Percentiles rank a stretch among this genome's conserved stretches.
Evolutionary conservation across 2,113 vertebrate species (phyloP).

Genomic region (Forbesichthys agassizii): DNA sequence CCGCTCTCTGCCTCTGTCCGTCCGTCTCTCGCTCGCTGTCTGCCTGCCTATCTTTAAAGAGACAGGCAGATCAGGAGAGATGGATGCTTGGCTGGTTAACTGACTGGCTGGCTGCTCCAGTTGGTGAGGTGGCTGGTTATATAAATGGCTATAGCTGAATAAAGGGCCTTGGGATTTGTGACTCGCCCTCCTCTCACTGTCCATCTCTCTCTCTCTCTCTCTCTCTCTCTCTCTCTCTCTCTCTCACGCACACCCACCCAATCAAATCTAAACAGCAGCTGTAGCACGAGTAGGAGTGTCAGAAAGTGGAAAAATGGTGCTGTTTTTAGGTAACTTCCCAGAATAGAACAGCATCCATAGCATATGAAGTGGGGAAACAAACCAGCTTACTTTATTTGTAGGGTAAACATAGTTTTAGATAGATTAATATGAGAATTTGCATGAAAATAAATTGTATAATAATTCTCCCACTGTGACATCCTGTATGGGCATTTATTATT

Average conservation of each 20-base stretch:
- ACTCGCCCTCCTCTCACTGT: background rate
- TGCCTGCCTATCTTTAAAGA: slow-evolving; percentile 13
- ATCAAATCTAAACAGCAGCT: slow-evolving; percentile 47
- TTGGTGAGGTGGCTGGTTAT: slow-evolving; percentile 30
- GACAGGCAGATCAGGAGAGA: too few species aligned
- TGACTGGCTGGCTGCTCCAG: slow-evolving; percentile 21
- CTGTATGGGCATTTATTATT: too few species aligned
- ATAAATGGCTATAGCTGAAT: slow-evolving; percentile 22
- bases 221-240: slow-evolving; percentile 18
- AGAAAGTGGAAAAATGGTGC: slow-evolving; percentile 57
- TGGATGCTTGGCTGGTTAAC: background rate
- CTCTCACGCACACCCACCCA: slow-evolving; percentile 3
- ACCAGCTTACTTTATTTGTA: background rate
- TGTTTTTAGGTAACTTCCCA: slow-evolving; percentile 65
- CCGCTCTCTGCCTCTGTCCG: too few species aligned
- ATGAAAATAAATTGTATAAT: too few species aligned
- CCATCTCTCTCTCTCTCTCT: background rate
- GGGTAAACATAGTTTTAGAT: too few species aligned
- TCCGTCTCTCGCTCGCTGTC: background rate
- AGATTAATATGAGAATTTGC: too few species aligned
- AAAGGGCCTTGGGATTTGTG: slow-evolving; percentile 16
- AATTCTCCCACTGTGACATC: too few species aligned
- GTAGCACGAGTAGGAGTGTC: slow-evolving; percentile 57
- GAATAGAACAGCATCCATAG: slow-evolving; percentile 64
- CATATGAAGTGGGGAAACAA: slow-evolving; percentile 35